phyloP scores from a whole-genome alignment of 2,797 vertebrate species.

The Lagocephalus sceleratus region DNA sequence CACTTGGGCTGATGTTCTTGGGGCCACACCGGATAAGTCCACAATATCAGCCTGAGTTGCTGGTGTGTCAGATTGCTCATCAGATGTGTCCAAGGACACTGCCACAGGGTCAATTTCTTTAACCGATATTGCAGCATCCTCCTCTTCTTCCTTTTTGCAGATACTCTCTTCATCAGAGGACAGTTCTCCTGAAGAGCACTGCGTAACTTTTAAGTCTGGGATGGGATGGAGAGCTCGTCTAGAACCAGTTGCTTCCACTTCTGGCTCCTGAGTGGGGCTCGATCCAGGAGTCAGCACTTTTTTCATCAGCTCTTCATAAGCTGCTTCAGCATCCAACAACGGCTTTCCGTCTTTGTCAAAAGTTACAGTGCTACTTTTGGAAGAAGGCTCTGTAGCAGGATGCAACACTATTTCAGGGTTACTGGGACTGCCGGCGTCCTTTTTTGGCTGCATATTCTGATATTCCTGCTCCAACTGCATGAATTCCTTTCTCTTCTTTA shows the following conservation, averaged over 20 bases:
- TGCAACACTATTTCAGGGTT: slow-evolving; percentile 86
- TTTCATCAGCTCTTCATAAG: slow-evolving; percentile 93
- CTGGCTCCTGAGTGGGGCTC: slow-evolving; percentile 82
- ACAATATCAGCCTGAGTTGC: slow-evolving; percentile 54
- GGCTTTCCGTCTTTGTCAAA: slow-evolving; percentile 83
- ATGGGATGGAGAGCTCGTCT: slow-evolving; percentile 85
- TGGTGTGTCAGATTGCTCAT: slow-evolving; percentile 34
- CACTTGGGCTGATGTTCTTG: slow-evolving; percentile 51
- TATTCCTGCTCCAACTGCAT: slow-evolving; percentile 85
- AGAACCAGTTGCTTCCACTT: slow-evolving; percentile 59
- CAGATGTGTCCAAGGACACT: slow-evolving; percentile 31
- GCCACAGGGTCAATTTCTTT: slow-evolving; percentile 38
- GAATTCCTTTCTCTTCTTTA: slow-evolving; percentile 84
- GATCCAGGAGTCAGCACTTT: slow-evolving; percentile 85
- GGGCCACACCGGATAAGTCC: slow-evolving; percentile 62
- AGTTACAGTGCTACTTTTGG: slow-evolving; percentile 73
- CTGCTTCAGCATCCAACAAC: slow-evolving; percentile 88
- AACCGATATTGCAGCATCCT: slow-evolving; percentile 27
- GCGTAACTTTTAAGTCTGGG: slow-evolving; percentile 96
- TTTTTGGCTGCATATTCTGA: slow-evolving; percentile 77
- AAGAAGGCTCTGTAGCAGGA: slow-evolving; percentile 78
- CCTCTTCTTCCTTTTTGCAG: slow-evolving; percentile 72
- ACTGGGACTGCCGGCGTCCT: slow-evolving; percentile 60
- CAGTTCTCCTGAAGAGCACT: slow-evolving; percentile 93
- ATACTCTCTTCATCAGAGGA: slow-evolving; percentile 89